Conservation (phyloP, 1,140 invertebrate species). For the Drosophila littoralis region DNA sequence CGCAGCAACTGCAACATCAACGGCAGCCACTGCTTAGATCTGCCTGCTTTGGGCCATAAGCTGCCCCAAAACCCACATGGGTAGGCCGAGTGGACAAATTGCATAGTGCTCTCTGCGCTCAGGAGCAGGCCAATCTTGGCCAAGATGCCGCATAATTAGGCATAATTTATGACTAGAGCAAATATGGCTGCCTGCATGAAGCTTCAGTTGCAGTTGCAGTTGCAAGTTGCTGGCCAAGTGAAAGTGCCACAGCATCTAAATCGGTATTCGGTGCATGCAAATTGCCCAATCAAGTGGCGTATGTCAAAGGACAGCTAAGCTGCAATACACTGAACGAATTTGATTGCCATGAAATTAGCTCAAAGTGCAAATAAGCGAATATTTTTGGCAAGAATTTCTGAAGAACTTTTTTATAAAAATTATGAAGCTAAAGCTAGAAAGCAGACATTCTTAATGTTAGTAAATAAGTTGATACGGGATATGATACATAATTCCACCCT, state of each 20-base stretch:
- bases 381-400: no score
- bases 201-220: constrained; percentile 17
- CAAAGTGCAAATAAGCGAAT: no score
- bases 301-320: constrained; percentile 47
- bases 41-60: constrained; percentile 40
- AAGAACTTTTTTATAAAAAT: no score
- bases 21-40: constrained; percentile 16
- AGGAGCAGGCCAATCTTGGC: constrained; percentile 76
- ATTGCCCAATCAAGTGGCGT: constrained; percentile 45
- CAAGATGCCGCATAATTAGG: constrained; percentile 80
- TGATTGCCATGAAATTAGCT: neutral
- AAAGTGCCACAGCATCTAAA: constrained; percentile 58
- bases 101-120: constrained; percentile 51
- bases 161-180: constrained; percentile 73
- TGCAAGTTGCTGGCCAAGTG: constrained; percentile 44
- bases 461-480: no score
- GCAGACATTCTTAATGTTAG: no score
- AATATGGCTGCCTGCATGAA: constrained; percentile 34
- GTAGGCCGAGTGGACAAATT: constrained; percentile 58
- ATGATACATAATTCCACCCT: no score
- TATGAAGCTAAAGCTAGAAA: no score
- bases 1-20: constrained; percentile 7
- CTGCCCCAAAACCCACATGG: constrained; percentile 54
- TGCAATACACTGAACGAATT: constrained; percentile 17
- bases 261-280: constrained; percentile 46